These are phyloP conservation scores for Upupa epops DNA, from an alignment of 2,113 vertebrate species.

Conservation along the genomic window DNA sequence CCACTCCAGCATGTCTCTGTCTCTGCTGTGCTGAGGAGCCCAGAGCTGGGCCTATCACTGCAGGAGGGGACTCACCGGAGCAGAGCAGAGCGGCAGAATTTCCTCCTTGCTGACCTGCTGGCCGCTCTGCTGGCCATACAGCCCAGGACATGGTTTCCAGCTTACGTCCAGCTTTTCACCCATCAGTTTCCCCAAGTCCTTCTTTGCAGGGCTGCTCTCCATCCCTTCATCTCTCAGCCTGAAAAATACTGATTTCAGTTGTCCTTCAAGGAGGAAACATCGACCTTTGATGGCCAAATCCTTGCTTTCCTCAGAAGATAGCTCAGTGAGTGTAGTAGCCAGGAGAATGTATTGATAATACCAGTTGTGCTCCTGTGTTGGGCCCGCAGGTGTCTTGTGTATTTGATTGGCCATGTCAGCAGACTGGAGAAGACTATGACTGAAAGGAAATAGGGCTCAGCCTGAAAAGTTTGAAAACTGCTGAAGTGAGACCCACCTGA, in stretches of 20 bases:
- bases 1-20: too few species aligned
- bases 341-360: neutral
- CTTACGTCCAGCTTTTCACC: neutral
- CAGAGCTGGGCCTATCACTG: neutral
- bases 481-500: neutral
- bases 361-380: neutral
- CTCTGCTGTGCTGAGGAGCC: neutral
- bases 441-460: neutral
- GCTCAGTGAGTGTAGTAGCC: accelerated
- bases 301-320: accelerated
- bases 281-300: neutral
- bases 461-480: neutral
- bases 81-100: neutral
- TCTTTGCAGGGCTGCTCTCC: too few species aligned
- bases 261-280: neutral
- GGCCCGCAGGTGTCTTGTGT: too few species aligned
- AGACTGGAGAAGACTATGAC: neutral
- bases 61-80: neutral
- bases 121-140: neutral
- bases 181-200: neutral
- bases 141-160: neutral
- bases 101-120: neutral
- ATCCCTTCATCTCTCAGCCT: too few species aligned
- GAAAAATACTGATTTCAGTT: neutral
- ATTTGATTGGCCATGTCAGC: accelerated